Conservation (phyloP, 2,113 vertebrate species). For the Gobius niger region DNA sequence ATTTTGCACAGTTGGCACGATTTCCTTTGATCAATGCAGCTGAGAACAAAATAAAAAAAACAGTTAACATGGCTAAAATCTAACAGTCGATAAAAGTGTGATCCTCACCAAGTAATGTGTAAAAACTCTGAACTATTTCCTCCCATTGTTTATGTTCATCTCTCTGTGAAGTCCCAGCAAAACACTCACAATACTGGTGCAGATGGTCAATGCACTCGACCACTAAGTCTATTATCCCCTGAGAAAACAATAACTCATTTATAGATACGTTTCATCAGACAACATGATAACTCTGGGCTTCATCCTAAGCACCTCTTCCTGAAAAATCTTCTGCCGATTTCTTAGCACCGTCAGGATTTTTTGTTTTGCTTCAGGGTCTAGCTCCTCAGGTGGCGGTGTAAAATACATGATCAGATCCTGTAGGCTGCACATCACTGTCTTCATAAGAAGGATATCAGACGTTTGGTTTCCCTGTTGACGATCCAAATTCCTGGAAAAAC, state of each 20-base stretch:
- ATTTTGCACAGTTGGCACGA: slow-evolving; percentile 90
- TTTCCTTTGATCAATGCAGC: slow-evolving; percentile 90
- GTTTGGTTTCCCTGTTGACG: slow-evolving; percentile 77
- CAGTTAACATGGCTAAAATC: background rate
- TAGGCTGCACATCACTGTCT: slow-evolving; percentile 82
- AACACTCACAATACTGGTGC: slow-evolving; percentile 84
- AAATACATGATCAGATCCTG: slow-evolving; percentile 91
- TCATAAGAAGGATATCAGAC: slow-evolving; percentile 70
- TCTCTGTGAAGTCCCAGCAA: slow-evolving; percentile 82
- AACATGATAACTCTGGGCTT: background rate
- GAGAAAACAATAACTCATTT: slow-evolving; percentile 11
- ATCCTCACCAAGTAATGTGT: slow-evolving; percentile 89
- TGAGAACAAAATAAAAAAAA: slow-evolving; percentile 42
- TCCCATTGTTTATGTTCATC: slow-evolving; percentile 87
- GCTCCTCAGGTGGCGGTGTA: slow-evolving; percentile 79
- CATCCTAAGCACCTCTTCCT: slow-evolving; percentile 84
- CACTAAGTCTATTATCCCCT: slow-evolving; percentile 92
- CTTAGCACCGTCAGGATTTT: slow-evolving; percentile 81
- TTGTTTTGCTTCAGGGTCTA: slow-evolving; percentile 85
- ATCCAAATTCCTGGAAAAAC: slow-evolving; percentile 82
- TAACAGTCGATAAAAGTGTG: background rate
- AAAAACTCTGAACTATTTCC: slow-evolving; percentile 83
- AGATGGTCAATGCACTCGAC: slow-evolving; percentile 91
- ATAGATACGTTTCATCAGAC: slow-evolving; percentile 1
- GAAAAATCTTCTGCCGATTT: slow-evolving; percentile 93